A percentile compares a stretch with the other conserved stretches of the same genome.
These are phyloP conservation scores for Carcinoscorpius rotundicauda DNA, from an alignment of 1,140 invertebrate species.

Conservation along the genomic window DNA sequence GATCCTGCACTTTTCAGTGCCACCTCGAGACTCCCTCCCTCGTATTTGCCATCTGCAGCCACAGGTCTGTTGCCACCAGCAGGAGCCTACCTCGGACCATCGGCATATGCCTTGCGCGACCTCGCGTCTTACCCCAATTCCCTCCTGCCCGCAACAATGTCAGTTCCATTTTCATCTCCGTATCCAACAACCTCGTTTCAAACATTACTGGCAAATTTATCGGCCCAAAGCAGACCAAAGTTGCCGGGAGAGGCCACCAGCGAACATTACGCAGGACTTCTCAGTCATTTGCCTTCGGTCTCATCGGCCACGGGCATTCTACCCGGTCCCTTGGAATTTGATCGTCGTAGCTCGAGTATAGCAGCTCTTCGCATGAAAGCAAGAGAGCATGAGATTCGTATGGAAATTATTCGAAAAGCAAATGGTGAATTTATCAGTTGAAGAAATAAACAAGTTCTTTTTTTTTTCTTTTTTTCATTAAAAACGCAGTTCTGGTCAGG, in stretches of 20 bases:
- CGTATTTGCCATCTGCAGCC: conserved; percentile 11
- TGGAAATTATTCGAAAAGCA: conserved; percentile 64
- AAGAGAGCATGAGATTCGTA: conserved; percentile 74
- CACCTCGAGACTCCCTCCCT: conserved; percentile 9
- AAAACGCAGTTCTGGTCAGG: too few species aligned
- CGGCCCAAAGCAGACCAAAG: conserved; percentile 45
- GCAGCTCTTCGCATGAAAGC: conserved; percentile 79
- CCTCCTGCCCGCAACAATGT: background rate
- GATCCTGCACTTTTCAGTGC: conserved; percentile 10
- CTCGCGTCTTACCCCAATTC: conserved; percentile 8
- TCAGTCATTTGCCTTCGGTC: too few species aligned
- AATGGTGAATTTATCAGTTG: conserved; percentile 44
- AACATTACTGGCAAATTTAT: conserved; percentile 65
- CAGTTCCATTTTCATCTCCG: conserved; percentile 7
- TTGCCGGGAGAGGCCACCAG: background rate
- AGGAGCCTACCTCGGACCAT: background rate
- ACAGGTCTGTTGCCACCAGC: conserved; percentile 8
- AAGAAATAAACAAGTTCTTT: too few species aligned
- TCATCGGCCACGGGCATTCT: too few species aligned
- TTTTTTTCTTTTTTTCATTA: too few species aligned
- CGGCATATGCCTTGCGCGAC: conserved; percentile 11
- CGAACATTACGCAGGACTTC: too few species aligned
- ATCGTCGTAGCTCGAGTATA: conserved; percentile 75
- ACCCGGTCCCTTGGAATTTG: conserved; percentile 37
- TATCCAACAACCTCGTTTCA: conserved; percentile 58